Percentiles rank a stretch among this genome's conserved stretches.
phyloP scores from a whole-genome alignment of 2,113 vertebrate species.

The Cinclus cinclus region DNA sequence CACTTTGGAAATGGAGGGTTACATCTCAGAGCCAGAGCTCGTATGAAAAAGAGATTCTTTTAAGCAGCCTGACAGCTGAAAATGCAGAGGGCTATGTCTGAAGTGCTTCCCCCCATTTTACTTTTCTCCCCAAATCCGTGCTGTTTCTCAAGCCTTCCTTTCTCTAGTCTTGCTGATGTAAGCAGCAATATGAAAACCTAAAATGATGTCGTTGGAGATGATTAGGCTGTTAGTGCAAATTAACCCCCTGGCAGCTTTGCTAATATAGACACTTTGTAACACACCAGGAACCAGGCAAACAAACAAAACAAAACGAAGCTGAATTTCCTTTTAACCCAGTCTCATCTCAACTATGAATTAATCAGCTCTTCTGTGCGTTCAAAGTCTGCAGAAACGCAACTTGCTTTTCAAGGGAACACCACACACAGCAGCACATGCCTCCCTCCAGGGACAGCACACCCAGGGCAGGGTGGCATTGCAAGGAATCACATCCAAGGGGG shows the following conservation, averaged over 20 bases:
- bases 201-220: neutral
- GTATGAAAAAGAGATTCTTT: neutral
- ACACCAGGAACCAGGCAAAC: slow-evolving; percentile 24
- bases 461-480: neutral
- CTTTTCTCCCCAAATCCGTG: neutral
- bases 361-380: neutral
- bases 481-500: neutral
- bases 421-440: neutral
- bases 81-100: neutral
- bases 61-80: slow-evolving; percentile 17
- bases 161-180: slow-evolving; percentile 21
- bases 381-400: neutral
- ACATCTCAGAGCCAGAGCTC: neutral
- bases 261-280: slow-evolving; percentile 42
- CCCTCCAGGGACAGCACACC: neutral
- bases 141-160: neutral
- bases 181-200: slow-evolving; percentile 30
- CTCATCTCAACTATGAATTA: neutral
- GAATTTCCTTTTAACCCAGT: slow-evolving; percentile 1
- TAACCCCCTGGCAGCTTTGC: slow-evolving; percentile 54
- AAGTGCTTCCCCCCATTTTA: neutral
- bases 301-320: neutral
- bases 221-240: slow-evolving; percentile 38
- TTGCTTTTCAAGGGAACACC: neutral
- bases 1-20: neutral